phyloP scores from a whole-genome alignment of 2,888 invertebrate species.

The Tillus elongatus region DNA sequence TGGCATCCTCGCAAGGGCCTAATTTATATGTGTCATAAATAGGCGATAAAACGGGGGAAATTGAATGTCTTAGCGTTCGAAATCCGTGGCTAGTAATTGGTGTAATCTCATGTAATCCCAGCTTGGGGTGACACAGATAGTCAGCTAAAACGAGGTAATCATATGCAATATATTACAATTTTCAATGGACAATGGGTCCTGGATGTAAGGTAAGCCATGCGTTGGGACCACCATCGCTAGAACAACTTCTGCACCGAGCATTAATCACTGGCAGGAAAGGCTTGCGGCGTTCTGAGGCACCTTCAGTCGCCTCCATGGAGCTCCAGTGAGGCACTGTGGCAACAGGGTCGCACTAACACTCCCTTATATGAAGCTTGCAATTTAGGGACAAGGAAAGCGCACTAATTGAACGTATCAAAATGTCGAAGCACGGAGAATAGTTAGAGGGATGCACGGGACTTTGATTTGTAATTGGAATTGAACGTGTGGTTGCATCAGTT shows the following conservation, averaged over 20 bases:
- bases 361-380: slow-evolving; percentile 23
- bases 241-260: too few relatives aligned
- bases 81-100: too few relatives aligned
- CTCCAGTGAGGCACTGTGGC: too few relatives aligned
- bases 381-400: slow-evolving; percentile 20
- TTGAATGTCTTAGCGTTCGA: too few relatives aligned
- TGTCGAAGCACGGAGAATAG: slow-evolving; percentile 15
- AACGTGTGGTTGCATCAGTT: too few relatives aligned
- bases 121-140: too few relatives aligned
- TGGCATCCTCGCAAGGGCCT: too few relatives aligned
- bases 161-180: slow-evolving; percentile 25
- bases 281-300: not conserved
- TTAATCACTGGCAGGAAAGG: slow-evolving; percentile 20
- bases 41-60: too few relatives aligned
- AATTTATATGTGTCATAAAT: too few relatives aligned
- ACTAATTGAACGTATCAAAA: slow-evolving; percentile 26
- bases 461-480: too few relatives aligned
- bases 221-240: slow-evolving; percentile 11
- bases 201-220: slow-evolving; percentile 14
- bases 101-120: too few relatives aligned
- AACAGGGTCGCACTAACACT: slow-evolving; percentile 19
- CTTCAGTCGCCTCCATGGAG: slow-evolving; percentile 5
- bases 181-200: slow-evolving; percentile 18
- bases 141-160: slow-evolving; percentile 23
- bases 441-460: too few relatives aligned